Base-by-base conservation (phyloP, 2,888 invertebrate species). In the Dromius quadrimaculatus region DNA sequence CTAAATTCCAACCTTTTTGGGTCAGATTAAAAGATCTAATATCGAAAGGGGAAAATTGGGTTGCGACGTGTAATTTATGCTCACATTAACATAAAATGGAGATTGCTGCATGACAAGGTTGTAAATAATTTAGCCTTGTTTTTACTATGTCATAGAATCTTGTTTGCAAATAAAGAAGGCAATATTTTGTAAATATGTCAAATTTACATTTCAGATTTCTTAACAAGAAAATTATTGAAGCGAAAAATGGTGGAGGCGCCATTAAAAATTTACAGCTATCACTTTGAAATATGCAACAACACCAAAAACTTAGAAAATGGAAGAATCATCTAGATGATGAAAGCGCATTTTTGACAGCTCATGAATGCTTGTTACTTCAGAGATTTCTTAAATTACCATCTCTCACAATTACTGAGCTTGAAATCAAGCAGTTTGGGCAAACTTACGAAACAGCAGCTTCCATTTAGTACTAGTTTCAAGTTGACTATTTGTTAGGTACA, bases 71-170 rank as follows among this genome's bases (percentile, higher is more conserved):
- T 54, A 54, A 54, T 54, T 54, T 54, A 54, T 54, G 50, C 28
- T 13, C 50, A 9, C 50, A 54, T 54, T 54, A 54, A 54, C 50
- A 54, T 54, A 54, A 54, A 28, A 28, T 54, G 19, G 50, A 54
- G 28, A 28, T 23, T 54, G 28, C 4, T 13, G 50, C 50, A 28
- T 54, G 41, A 41, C 41, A 41, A 15, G 41, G 50, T 54, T 28
- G 50, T 54, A 54, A 54, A 54, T 54, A 54, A 54, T 54, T 54
- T 32, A 54, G 11, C 50, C 50, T 23, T 9, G 50, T 54, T 54
- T 47, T 54, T 54, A 54, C 28, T 36, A 15, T 54, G 50, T 28
- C 50, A 54, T 28, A 8, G 28, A 28, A 8, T 5, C 28, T 23
- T 54, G 50, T 13, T 54, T 15, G 50, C 9, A 28, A 54, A 54